Base-by-base conservation (phyloP, 2,888 invertebrate species). In the Cataglyphis altisquamis region DNA sequence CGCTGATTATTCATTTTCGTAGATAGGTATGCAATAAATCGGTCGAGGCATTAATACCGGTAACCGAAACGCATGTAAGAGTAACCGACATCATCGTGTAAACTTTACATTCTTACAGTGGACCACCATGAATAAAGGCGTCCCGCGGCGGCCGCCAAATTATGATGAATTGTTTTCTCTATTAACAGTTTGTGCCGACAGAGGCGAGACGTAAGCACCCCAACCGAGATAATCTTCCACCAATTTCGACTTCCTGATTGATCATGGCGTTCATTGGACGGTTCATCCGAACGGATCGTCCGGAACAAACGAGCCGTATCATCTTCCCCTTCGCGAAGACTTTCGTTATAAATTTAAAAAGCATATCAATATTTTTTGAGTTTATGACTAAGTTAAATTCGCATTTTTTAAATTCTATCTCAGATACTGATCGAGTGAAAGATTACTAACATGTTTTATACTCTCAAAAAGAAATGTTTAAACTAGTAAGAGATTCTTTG, bases 101-200 rank as follows among this genome's bases (percentile, higher is more conserved):
- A 60, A 70, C 83, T 86, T 89, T 83, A 82, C 68, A 81, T 89
- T 89, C 86, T 86, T 74, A 62, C 68, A 68, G 82, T 57, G 78
- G 82, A 75, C 84, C 83, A 82, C 85, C 87, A 77, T 73, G 73
- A 0, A 73, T 41, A 57, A 60, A 84, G 85, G 36, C 73, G 60
- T 83, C 90, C 91, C 86, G 85, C 60, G 70, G 90, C 68, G 91
- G 73, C 88, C 89, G 85, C 84, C 88, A 91, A 91, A 91, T 91
- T 91, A 87, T 91, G 90, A 91, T 88, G 89, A 87, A 91, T 91
- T 91, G 90, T 86, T 91, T 90, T 88, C 88, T 90, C 75, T 84
- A 84, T 90, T 90, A 91, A 91, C 89, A 73, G 82, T 45, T 64
- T 83, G 78, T 75, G 91, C 91, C 91, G 90, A 91, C 91, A 91